Conservation (phyloP, 2,113 vertebrate genomes). For the Ibidorhyncha struthersii region DNA sequence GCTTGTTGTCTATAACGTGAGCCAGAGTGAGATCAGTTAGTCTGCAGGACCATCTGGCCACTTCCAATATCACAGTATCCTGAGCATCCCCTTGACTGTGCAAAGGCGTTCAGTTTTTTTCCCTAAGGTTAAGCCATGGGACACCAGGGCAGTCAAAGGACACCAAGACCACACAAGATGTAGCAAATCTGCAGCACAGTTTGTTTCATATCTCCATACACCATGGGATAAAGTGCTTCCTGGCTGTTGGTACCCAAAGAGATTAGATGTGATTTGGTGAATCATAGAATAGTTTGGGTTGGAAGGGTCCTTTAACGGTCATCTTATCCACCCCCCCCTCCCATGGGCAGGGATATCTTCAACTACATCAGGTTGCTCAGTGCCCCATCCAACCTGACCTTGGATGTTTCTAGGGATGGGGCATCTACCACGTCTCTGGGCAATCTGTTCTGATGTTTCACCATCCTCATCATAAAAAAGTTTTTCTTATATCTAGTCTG, state of each 20-base stretch:
- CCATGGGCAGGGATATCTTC: not conserved
- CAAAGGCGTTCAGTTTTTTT: too few species aligned
- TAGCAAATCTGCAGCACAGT: not conserved
- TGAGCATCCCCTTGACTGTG: not conserved
- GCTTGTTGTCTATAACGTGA: not conserved
- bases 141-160: not conserved
- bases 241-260: not conserved
- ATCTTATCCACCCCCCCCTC: not conserved
- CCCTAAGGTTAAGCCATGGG: not conserved
- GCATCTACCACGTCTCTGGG: not conserved
- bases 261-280: not conserved
- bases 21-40: not conserved
- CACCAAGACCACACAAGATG: not conserved
- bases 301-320: not conserved
- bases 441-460: not conserved
- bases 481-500: not conserved
- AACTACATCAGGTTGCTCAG: not conserved
- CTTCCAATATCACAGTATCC: not conserved
- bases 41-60: not conserved
- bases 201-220: not conserved
- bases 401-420: not conserved
- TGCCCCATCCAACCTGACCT: not conserved
- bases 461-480: accelerated
- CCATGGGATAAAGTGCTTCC: not conserved
- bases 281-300: not conserved